phyloP scores from a whole-genome alignment of 2,797 vertebrate genomes.

The Micromesistius poutassou region DNA sequence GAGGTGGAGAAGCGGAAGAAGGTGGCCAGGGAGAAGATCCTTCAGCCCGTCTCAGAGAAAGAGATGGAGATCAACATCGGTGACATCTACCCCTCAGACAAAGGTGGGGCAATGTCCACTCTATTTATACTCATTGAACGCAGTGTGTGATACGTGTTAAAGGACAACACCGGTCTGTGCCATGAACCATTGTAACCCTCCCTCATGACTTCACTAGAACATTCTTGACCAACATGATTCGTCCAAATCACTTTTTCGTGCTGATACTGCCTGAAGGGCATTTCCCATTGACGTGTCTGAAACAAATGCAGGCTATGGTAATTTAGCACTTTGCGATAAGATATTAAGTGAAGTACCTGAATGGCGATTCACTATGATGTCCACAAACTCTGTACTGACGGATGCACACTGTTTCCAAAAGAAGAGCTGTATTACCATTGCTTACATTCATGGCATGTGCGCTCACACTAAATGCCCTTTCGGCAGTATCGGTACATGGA shows the following conservation, averaged over 20 bases:
- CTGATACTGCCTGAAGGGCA: neutral
- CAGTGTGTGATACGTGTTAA: neutral
- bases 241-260: neutral
- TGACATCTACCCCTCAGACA: slow-evolving; percentile 79
- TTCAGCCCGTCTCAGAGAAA: slow-evolving; percentile 74
- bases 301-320: neutral
- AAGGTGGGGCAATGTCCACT: slow-evolving; percentile 54
- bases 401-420: neutral
- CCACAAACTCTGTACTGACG: neutral
- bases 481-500: neutral
- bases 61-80: slow-evolving; percentile 82
- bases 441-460: neutral
- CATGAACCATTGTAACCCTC: neutral
- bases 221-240: neutral
- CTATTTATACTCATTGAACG: neutral
- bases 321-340: neutral
- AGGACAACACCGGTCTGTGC: neutral
- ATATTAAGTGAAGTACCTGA: neutral
- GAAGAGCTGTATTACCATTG: neutral
- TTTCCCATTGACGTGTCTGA: neutral
- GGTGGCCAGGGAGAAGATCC: slow-evolving; percentile 75
- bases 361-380: neutral
- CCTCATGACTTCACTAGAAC: neutral
- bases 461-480: neutral
- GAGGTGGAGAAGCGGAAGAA: slow-evolving; percentile 87